phyloP scores from a whole-genome alignment of 2,113 vertebrate genomes.

The Daubentonia madagascariensis region DNA sequence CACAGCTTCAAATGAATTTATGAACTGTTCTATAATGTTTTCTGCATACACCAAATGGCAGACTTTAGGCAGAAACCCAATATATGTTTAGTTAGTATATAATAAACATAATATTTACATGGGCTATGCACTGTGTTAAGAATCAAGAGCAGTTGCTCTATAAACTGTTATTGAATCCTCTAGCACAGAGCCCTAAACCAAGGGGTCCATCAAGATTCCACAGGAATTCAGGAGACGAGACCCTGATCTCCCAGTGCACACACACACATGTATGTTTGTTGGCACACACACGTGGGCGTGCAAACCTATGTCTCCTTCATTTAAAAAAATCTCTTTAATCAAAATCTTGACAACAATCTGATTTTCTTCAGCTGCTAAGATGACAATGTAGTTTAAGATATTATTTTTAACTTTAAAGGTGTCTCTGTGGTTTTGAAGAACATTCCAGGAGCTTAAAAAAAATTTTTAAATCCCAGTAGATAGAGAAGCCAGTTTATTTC shows the following conservation, averaged over 20 bases:
- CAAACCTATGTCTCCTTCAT: constrained; percentile 41
- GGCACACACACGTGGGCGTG: not conserved
- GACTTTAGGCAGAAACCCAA: constrained; percentile 88
- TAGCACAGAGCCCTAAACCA: constrained; percentile 75
- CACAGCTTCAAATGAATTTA: constrained; percentile 87
- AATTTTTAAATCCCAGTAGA: constrained; percentile 60
- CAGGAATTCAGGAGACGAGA: constrained; percentile 40
- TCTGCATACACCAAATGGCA: constrained; percentile 87
- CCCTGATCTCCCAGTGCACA: not conserved
- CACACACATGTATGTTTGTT: not conserved
- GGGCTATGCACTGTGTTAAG: constrained; percentile 83
- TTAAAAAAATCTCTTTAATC: constrained; percentile 75
- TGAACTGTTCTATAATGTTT: constrained; percentile 88
- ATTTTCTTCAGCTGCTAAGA: constrained; percentile 71
- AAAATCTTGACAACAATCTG: constrained; percentile 79
- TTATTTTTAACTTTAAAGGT: constrained; percentile 80
- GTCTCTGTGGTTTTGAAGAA: constrained; percentile 77
- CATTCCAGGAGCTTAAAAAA: constrained; percentile 73
- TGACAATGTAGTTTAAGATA: constrained; percentile 78
- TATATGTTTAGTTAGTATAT: constrained; percentile 87
- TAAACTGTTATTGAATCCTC: constrained; percentile 82
- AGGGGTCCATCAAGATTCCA: constrained; percentile 69
- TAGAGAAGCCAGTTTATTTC: constrained; percentile 81
- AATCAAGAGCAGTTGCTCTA: constrained; percentile 83
- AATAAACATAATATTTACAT: constrained; percentile 89